Evolutionary conservation across 2,888 invertebrate species (phyloP), one percentile per base, ranked within the genome.

Genomic region (Agonopterix alstromeriana): DNA sequence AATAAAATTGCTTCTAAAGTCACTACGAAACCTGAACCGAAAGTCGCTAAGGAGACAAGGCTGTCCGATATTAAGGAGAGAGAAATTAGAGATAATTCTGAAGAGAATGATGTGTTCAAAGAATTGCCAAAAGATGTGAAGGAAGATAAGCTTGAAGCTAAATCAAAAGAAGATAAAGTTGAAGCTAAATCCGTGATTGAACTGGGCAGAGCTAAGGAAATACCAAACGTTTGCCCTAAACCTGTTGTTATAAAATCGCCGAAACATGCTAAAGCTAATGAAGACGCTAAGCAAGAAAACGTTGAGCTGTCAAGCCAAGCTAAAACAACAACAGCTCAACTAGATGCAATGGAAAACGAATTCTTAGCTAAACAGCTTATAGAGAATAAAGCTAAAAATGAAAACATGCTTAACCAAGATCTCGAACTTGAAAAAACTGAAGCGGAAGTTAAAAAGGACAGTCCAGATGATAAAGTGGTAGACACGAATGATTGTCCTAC

Each of bases 41-140:
- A 80, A 54, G 53, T 66, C 36, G 72, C 68, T 44, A 84, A 84
- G 56, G 86, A 87, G 53, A 44, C 65, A n/a, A 73, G 83, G 52
- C 70, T 88, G 8, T 82, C 82, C 10, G 85, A 87, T 60, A 87
- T 88, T 27, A 85, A 85, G 50, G 88, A 88, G 48, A 87, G 77
- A 57, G 82, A 85, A 45, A 43, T 67, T 2, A 77, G 62, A 48
- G 66, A 69, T 17, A 42, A 50, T 17, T 2, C 47, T 35, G 73
- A 77, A 45, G 61, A 59, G 10, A 36, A 35, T 42, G 52, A 51
- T 38, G 52, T 11, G 57, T 60, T 40, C 55, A 58, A 36, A 48
- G 35, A 44, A 45, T 48, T 17, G 45, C 40, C 27, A 44, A 35
- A 48, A 48, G 48, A 17, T 43, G 42, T 48, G 27, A 45, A 8